A percentile compares a stretch with the other conserved stretches of the same genome.
phyloP scores from a whole-genome alignment of 2,113 vertebrate species.

The Merops nubicus region DNA sequence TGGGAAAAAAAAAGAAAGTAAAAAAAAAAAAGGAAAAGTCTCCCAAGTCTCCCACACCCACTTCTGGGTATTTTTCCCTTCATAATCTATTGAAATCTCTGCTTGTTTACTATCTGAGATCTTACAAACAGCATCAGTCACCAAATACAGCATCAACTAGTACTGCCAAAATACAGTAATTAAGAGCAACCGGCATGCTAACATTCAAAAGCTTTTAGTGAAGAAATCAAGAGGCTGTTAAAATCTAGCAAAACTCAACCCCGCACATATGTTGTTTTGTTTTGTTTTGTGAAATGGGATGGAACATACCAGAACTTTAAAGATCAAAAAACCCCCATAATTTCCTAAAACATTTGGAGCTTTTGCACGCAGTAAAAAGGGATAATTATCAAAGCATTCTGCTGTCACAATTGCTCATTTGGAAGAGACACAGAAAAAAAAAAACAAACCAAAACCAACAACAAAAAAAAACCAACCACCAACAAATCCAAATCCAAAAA shows the following conservation, averaged over 20 bases:
- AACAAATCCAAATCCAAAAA: neutral
- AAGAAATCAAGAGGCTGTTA: conserved; percentile 11
- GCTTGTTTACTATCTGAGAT: neutral
- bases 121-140: neutral
- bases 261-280: conserved; percentile 66
- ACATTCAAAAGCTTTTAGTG: conserved; percentile 8
- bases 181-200: neutral
- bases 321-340: conserved; percentile 21
- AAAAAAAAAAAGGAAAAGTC: too few relatives aligned
- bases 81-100: neutral
- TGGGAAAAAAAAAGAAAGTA: neutral
- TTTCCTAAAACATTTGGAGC: conserved; percentile 45
- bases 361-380: neutral
- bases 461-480: too few relatives aligned
- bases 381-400: conserved; percentile 18
- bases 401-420: conserved; percentile 28
- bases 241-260: conserved; percentile 53
- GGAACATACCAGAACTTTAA: conserved; percentile 56
- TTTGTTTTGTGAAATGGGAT: conserved; percentile 63
- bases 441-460: too few relatives aligned
- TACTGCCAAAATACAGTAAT: conserved; percentile 36
- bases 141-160: neutral
- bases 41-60: neutral
- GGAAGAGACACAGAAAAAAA: neutral
- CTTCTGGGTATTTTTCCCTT: neutral